phyloP scores from a whole-genome alignment of 2,797 vertebrate species.

The Anguilla obscura region DNA sequence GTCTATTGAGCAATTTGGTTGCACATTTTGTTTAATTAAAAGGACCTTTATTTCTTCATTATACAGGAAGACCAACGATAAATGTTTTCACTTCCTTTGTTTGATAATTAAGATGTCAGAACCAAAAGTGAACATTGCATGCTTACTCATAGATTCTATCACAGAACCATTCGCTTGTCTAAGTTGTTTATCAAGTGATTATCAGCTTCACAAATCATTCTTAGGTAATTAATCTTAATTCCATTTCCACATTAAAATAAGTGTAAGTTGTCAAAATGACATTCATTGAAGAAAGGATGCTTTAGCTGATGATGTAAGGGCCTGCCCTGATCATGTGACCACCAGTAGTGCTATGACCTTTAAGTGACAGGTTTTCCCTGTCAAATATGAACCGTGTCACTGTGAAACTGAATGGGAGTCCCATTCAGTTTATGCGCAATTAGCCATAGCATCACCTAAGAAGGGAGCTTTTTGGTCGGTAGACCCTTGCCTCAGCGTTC shows the following conservation, averaged over 20 bases:
- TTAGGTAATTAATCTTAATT: not conserved
- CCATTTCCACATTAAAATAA: not conserved
- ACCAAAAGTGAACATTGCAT: not conserved
- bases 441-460: not conserved
- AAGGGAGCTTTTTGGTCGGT: not conserved
- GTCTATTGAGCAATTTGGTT: not conserved
- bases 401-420: constrained; percentile 12
- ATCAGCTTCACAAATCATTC: not conserved
- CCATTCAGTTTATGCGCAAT: not conserved
- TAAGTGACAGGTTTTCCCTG: not conserved
- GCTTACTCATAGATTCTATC: not conserved
- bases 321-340: not conserved
- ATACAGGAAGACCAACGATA: not conserved
- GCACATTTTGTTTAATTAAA: not conserved
- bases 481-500: not conserved
- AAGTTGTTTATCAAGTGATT: not conserved
- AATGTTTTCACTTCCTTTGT: not conserved
- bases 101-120: not conserved
- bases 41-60: not conserved
- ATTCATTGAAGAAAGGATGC: not conserved
- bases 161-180: not conserved
- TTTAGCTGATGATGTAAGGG: not conserved
- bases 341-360: not conserved
- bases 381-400: not conserved
- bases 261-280: not conserved